phyloP scores from a whole-genome alignment of 2,797 vertebrate species.

The Hirundo rustica region DNA sequence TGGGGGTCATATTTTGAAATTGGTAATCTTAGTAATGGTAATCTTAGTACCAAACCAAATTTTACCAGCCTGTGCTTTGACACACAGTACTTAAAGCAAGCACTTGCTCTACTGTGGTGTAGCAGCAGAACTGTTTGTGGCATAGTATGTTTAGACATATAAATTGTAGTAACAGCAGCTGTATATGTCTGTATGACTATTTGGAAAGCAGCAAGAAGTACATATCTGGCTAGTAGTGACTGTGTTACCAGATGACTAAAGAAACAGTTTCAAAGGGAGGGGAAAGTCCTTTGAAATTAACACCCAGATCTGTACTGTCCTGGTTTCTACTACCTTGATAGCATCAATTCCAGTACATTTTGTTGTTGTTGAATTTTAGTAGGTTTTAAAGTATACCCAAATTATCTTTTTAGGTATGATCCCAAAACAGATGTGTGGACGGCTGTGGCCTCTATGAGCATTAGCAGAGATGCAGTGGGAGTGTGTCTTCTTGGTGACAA shows the following conservation, averaged over 20 bases:
- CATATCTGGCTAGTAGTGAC: background rate
- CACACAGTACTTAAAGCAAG: background rate
- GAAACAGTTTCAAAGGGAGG: background rate
- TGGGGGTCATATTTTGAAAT: background rate
- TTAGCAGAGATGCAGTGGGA: slow-evolving; percentile 95
- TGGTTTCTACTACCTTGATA: background rate
- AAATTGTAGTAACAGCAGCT: background rate
- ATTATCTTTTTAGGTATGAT: slow-evolving; percentile 85
- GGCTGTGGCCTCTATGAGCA: slow-evolving; percentile 95
- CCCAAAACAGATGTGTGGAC: slow-evolving; percentile 98
- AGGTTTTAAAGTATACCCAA: background rate
- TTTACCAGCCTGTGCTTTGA: background rate
- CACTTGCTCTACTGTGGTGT: background rate
- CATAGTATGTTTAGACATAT: background rate
- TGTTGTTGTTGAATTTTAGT: background rate
- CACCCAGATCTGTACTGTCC: background rate
- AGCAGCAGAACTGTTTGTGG: background rate
- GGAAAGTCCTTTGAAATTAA: background rate
- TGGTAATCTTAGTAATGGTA: background rate
- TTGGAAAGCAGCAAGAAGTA: background rate
- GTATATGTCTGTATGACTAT: background rate
- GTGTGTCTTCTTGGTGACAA: slow-evolving; percentile 96
- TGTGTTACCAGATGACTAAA: background rate
- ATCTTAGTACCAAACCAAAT: background rate
- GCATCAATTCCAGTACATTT: background rate